phyloP scores from a whole-genome alignment of 2,888 invertebrate species.

The Suillia variegata region DNA sequence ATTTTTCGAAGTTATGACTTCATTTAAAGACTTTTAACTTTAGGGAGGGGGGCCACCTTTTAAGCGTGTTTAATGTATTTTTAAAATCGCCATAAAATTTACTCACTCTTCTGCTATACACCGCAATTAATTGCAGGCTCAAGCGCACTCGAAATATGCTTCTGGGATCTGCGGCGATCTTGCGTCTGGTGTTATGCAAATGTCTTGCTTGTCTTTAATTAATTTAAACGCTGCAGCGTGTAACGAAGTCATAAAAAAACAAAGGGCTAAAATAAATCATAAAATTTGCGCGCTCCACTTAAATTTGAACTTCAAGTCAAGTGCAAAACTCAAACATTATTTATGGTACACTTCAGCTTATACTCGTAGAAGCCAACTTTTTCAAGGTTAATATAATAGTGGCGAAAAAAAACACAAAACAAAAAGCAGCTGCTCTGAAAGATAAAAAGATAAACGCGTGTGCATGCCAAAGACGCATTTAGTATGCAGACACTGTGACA shows the following conservation, averaged over 20 bases:
- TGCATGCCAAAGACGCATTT: neutral
- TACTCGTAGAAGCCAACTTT: too few species aligned
- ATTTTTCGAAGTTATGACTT: too few species aligned
- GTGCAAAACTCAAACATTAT: neutral
- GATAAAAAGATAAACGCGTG: neutral
- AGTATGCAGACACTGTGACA: conserved; percentile 9
- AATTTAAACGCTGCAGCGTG: neutral
- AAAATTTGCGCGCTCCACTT: conserved; percentile 5
- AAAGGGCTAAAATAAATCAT: neutral
- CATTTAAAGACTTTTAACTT: too few species aligned
- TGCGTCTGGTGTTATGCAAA: neutral
- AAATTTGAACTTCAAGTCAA: conserved; percentile 5
- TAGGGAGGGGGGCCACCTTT: too few species aligned
- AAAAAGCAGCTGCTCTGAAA: neutral
- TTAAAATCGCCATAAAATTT: too few species aligned
- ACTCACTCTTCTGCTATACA: too few species aligned
- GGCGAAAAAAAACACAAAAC: neutral
- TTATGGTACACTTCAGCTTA: neutral
- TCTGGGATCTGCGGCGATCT: too few species aligned
- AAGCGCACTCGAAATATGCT: too few species aligned
- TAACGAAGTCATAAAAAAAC: neutral
- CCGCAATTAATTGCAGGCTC: too few species aligned
- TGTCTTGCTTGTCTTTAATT: neutral
- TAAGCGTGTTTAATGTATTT: too few species aligned
- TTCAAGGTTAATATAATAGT: too few species aligned